Percentiles rank a stretch among this genome's conserved stretches.
phyloP scores from a whole-genome alignment of 2,113 vertebrate species.

The Lasiurus cinereus region DNA sequence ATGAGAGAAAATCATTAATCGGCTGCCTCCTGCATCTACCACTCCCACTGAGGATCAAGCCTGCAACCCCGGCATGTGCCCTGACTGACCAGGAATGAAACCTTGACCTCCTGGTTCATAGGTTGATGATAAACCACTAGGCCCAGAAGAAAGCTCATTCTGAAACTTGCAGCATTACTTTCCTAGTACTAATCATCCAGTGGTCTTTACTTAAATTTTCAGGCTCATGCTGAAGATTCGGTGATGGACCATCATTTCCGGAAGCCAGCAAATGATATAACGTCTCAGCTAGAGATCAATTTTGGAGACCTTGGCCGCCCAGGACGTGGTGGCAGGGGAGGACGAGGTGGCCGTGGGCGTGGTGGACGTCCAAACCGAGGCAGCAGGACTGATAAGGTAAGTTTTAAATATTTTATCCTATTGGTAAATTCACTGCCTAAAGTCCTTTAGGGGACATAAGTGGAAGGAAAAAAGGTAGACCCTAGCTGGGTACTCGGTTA shows the following conservation, averaged over 20 bases:
- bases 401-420: not conserved
- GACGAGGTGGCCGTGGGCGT: slow-evolving; percentile 94
- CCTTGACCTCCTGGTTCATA: too few relatives aligned
- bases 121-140: too few relatives aligned
- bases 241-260: slow-evolving; percentile 98
- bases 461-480: not conserved
- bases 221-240: slow-evolving; percentile 92
- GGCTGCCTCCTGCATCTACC: too few relatives aligned
- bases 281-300: slow-evolving; percentile 99
- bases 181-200: not conserved
- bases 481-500: not conserved
- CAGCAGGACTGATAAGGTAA: slow-evolving; percentile 97
- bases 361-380: slow-evolving; percentile 94
- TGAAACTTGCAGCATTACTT: not conserved
- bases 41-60: too few relatives aligned
- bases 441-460: not conserved
- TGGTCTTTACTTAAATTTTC: not conserved
- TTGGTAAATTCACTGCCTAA: not conserved
- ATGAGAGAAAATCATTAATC: too few relatives aligned
- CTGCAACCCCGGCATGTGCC: too few relatives aligned
- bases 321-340: slow-evolving; percentile 95
- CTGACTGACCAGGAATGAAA: too few relatives aligned
- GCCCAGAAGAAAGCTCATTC: not conserved
- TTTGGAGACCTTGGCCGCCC: slow-evolving; percentile 98
- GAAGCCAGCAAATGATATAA: slow-evolving; percentile 99